Evolutionary conservation across 2,888 invertebrate species (phyloP).

Genomic region (Iselma pallidipennis): DNA sequence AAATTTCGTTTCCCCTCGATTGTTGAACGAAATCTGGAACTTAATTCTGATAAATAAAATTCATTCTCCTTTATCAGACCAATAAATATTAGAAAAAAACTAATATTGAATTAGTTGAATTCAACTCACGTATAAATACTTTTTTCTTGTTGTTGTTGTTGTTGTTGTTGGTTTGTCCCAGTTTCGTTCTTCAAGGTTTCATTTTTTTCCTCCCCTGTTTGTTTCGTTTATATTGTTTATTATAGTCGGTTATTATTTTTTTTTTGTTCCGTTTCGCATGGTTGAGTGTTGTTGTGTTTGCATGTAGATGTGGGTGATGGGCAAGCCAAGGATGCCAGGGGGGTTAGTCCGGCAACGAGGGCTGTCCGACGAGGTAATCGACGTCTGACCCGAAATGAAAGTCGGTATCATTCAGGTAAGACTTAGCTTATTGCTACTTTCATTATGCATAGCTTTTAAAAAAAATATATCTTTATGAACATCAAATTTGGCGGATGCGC

Average conservation of each 20-base stretch:
- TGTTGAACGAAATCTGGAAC: slow-evolving; percentile 12
- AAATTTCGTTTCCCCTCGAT: slow-evolving; percentile 1
- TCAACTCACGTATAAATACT: not conserved
- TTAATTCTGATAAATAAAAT: slow-evolving; percentile 5
- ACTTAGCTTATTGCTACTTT: slow-evolving; percentile 16
- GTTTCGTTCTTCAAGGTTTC: slow-evolving; percentile 3
- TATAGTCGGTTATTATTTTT: slow-evolving; percentile 16
- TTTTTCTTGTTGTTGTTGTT: too few species aligned
- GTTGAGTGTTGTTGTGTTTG: slow-evolving; percentile 44
- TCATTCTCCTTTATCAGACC: slow-evolving; percentile 26
- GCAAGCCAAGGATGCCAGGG: slow-evolving; percentile 44
- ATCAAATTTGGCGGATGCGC: slow-evolving; percentile 15
- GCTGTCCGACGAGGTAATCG: slow-evolving; percentile 72
- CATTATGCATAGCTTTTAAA: not conserved
- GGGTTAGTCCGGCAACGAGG: slow-evolving; percentile 56
- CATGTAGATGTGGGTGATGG: slow-evolving; percentile 52
- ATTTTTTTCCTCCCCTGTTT: not conserved
- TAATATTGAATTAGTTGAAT: not conserved
- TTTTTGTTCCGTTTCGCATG: slow-evolving; percentile 38
- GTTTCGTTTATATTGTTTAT: slow-evolving; percentile 24
- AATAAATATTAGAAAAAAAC: not conserved
- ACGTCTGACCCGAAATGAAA: slow-evolving; percentile 90
- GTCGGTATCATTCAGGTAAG: slow-evolving; percentile 95
- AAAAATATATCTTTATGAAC: not conserved
- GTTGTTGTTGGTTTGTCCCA: slow-evolving; percentile 4